These are phyloP conservation scores for Chloromyia formosa DNA, from an alignment of 2,888 invertebrate genomes.

Conservation along the genomic window DNA sequence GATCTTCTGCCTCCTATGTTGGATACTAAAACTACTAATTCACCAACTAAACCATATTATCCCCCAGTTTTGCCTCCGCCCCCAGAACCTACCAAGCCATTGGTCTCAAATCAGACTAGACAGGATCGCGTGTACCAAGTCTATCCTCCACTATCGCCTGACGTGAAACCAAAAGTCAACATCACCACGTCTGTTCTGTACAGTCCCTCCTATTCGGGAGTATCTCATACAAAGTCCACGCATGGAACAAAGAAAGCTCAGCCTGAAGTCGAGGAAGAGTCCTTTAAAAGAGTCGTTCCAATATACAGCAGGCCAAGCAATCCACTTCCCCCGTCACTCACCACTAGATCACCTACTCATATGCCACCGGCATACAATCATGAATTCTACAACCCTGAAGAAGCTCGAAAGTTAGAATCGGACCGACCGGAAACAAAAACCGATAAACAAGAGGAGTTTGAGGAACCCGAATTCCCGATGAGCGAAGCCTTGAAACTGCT, in stretches of 20 bases:
- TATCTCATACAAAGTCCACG: slow-evolving; percentile 54
- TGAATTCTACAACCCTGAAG: slow-evolving; percentile 53
- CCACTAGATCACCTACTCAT: slow-evolving; percentile 33
- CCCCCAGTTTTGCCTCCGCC: slow-evolving; percentile 22
- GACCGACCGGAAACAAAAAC: slow-evolving; percentile 16
- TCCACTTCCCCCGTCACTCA: neutral
- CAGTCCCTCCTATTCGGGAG: slow-evolving; percentile 59
- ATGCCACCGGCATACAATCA: slow-evolving; percentile 53
- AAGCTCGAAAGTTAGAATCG: slow-evolving; percentile 39
- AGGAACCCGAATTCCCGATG: slow-evolving; percentile 51
- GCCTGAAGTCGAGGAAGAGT: neutral
- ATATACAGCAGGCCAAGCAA: slow-evolving; percentile 20
- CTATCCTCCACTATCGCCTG: slow-evolving; percentile 52
- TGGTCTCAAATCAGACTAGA: slow-evolving; percentile 1
- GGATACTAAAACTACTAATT: neutral
- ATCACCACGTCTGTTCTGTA: slow-evolving; percentile 53
- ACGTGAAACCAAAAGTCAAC: slow-evolving; percentile 50
- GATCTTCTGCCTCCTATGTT: slow-evolving; percentile 28
- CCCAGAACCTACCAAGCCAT: slow-evolving; percentile 8
- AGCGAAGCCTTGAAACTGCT: slow-evolving; percentile 59
- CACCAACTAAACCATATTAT: neutral
- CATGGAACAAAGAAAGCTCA: slow-evolving; percentile 5
- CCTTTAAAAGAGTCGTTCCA: slow-evolving; percentile 21
- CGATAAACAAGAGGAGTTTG: neutral
- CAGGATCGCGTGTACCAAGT: slow-evolving; percentile 52